Evolutionary conservation across 2,797 vertebrate species (phyloP).

Genomic region (Melanotaenia trifasciata): DNA sequence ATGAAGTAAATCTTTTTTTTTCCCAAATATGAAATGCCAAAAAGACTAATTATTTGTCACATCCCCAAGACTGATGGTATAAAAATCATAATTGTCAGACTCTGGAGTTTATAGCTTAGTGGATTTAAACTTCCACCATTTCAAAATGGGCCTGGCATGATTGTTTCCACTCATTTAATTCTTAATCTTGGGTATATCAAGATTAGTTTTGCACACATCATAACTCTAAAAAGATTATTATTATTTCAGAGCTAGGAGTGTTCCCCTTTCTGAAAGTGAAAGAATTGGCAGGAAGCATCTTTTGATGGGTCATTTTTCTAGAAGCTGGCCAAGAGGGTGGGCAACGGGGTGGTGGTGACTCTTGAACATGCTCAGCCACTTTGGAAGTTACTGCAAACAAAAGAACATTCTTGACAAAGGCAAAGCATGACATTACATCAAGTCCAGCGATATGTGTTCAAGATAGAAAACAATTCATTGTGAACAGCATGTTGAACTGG

Average conservation of each 20-base stretch:
- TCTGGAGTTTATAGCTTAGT: neutral
- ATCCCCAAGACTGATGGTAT: conserved; percentile 5
- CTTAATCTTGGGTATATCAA: neutral
- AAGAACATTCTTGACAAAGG: neutral
- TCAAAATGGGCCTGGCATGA: neutral
- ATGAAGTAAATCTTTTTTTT: conserved; percentile 28
- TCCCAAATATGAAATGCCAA: conserved; percentile 6
- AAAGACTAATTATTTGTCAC: neutral
- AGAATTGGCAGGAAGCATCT: too few relatives aligned
- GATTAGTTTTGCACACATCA: too few relatives aligned
- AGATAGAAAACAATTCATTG: neutral
- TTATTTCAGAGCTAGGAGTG: neutral
- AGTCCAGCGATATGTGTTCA: neutral
- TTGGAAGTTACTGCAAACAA: neutral
- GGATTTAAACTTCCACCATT: neutral
- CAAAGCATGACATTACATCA: neutral
- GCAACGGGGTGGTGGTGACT: neutral
- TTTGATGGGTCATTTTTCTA: neutral
- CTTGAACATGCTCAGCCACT: neutral
- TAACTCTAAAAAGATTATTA: too few relatives aligned
- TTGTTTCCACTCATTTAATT: neutral
- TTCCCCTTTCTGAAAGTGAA: too few relatives aligned
- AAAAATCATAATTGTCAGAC: neutral
- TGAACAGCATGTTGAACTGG: neutral
- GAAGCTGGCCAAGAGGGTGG: too few relatives aligned